Percentiles rank a stretch among this genome's conserved stretches.
These are phyloP conservation scores for Epinephelus lanceolatus DNA, from an alignment of 2,113 vertebrate genomes.

Conservation along the genomic window DNA sequence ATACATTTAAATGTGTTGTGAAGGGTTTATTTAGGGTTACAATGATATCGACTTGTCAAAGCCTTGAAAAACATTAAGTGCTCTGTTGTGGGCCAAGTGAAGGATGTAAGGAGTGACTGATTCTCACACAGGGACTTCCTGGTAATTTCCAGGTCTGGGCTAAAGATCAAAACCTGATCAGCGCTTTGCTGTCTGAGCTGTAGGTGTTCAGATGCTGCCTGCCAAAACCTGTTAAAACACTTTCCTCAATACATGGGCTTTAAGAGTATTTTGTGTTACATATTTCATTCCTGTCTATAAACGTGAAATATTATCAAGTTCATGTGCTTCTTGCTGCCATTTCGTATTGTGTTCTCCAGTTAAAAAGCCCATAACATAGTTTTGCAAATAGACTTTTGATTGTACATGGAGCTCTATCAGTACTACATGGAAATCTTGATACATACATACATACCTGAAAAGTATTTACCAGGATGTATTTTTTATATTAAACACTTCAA, in stretches of 20 bases:
- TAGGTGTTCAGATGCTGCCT: neutral
- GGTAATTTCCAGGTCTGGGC: neutral
- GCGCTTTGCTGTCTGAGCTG: neutral
- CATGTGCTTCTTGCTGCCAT: neutral
- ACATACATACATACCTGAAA: neutral
- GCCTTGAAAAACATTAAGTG: neutral
- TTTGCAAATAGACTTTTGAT: neutral
- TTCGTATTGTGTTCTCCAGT: neutral
- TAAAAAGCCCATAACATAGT: neutral
- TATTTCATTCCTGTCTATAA: neutral
- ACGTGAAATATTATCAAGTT: neutral
- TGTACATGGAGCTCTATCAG: neutral
- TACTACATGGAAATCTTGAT: neutral
- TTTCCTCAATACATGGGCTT: neutral
- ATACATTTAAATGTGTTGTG: neutral
- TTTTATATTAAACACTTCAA: too few species aligned
- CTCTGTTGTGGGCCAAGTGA: neutral
- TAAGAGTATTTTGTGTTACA: neutral
- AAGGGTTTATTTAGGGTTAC: neutral
- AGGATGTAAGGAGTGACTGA: neutral
- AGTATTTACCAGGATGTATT: too few species aligned
- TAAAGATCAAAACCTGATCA: slow-evolving; percentile 1
- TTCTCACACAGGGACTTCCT: neutral
- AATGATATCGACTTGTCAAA: neutral
- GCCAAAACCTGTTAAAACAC: neutral